Evolutionary conservation across 2,888 invertebrate genomes (phyloP).

Genomic region (Allolobophora icterica): DNA sequence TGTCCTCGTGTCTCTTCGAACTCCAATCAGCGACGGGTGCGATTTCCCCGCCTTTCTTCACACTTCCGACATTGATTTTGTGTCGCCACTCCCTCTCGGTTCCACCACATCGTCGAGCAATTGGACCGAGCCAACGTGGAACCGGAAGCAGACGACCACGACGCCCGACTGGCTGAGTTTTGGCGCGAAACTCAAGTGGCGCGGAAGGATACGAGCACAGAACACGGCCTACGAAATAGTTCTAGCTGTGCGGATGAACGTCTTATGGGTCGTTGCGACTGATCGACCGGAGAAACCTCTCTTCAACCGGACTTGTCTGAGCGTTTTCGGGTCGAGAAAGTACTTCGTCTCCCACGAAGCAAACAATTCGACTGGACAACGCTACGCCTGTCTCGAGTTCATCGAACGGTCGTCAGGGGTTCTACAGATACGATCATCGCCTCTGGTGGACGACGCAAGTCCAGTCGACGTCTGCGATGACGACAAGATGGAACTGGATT

Average conservation of each 20-base stretch:
- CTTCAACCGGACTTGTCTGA: neutral
- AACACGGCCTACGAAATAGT: constrained; percentile 15
- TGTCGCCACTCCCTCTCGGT: neutral
- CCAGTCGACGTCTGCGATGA: neutral
- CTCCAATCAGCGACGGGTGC: neutral
- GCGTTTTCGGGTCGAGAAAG: neutral
- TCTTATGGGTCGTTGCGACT: neutral
- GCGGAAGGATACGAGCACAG: constrained; percentile 6
- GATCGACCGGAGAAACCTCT: neutral
- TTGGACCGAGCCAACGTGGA: neutral
- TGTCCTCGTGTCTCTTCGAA: neutral
- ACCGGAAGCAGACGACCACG: neutral
- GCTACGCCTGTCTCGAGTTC: neutral
- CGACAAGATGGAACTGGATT: neutral
- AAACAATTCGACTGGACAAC: neutral
- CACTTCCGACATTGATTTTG: neutral
- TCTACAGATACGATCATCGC: neutral
- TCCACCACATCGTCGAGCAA: neutral
- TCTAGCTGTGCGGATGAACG: neutral
- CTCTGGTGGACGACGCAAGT: neutral
- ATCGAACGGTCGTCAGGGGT: neutral
- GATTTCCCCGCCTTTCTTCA: neutral
- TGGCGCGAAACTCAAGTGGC: neutral
- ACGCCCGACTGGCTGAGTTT: neutral
- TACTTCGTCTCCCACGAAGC: constrained; percentile 1